Percentiles rank a stretch among this genome's conserved stretches.
Conservation (phyloP, 2,888 invertebrate genomes). For the Agelastica alni region DNA sequence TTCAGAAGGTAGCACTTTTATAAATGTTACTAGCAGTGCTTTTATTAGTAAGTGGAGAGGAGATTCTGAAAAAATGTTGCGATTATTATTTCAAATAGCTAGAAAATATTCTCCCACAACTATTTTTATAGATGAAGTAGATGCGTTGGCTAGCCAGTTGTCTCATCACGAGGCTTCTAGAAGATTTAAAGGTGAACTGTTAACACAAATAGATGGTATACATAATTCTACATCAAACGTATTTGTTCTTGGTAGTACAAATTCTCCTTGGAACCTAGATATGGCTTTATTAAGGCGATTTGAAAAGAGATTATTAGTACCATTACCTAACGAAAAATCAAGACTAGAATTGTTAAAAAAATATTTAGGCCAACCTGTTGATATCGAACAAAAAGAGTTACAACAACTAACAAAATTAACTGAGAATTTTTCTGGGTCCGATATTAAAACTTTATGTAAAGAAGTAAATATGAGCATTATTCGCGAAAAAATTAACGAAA, state of each 20-base stretch:
- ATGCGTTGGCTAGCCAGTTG: slow-evolving; percentile 74
- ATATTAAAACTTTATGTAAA: slow-evolving; percentile 84
- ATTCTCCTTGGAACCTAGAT: slow-evolving; percentile 93
- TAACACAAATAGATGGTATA: slow-evolving; percentile 85
- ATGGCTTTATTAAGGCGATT: slow-evolving; percentile 83
- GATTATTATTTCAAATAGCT: slow-evolving; percentile 87
- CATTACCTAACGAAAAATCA: slow-evolving; percentile 71
- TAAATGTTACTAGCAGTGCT: slow-evolving; percentile 87
- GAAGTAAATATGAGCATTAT: slow-evolving; percentile 85
- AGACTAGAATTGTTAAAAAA: slow-evolving; percentile 71
- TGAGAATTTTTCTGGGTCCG: slow-evolving; percentile 85
- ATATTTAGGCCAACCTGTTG: slow-evolving; percentile 59
- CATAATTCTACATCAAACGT: slow-evolving; percentile 66
- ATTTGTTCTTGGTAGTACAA: slow-evolving; percentile 85
- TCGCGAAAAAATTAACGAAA: slow-evolving; percentile 56
- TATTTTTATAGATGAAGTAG: slow-evolving; percentile 92
- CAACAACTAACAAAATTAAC: slow-evolving; percentile 61
- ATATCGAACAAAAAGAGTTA: slow-evolving; percentile 51
- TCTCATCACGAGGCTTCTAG: slow-evolving; percentile 86
- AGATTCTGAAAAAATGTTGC: slow-evolving; percentile 91
- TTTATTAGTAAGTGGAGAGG: slow-evolving; percentile 96
- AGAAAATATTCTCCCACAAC: slow-evolving; percentile 78
- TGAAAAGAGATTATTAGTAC: slow-evolving; percentile 84
- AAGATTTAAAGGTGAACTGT: slow-evolving; percentile 85
- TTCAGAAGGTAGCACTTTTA: slow-evolving; percentile 79